Base-by-base conservation (phyloP, 2,888 invertebrate species). In the Lithophane leautieri region DNA sequence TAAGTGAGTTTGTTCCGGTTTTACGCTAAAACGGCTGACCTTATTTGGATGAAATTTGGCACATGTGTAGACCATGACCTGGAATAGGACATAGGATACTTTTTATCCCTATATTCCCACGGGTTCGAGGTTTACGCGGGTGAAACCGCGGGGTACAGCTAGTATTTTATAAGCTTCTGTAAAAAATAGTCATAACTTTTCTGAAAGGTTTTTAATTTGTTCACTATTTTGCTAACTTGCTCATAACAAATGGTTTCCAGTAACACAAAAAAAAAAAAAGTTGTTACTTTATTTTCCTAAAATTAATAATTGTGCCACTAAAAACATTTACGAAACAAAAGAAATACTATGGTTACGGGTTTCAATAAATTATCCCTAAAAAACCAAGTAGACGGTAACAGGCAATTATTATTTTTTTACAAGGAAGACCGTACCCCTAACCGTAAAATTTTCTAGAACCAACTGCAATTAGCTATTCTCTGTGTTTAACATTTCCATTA, bases 401-500 rank as follows among this genome's bases (percentile, higher is more conserved):
- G n/a, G 40, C 75, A 66, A 74, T 78, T 52, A 60, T 25, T 12
- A 76, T 86, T 84, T 28, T 85, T 83, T 78, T 4, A 58, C 47
- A 34, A 34, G 34, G 34, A 34, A 34, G 6, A 6, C 34, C 34
- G 34, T 34, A 6, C 34, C 34, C 34, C 34, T 34, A 75, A 85
- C 90, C 88, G 86, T 92, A 87, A 89, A 89, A 87, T 86, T 89
- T 90, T 88, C 84, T 84, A 85, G 85, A 89, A 91, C 89, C 82
- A 89, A 90, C 83, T 73, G 83, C 89, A 89, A 91, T 92, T 89
- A 87, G 83, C 79, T 76, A 76, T 86, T 89, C 90, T 91, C 88
- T 89, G 86, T 82, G 77, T 79, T 69, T 79, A 81, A 34, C 4
- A 34, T 61, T 34, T 14, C 81, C 75, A 86, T 87, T 89, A 86